Conservation (phyloP, 2,113 vertebrate genomes). For the Acinonyx jubatus region DNA sequence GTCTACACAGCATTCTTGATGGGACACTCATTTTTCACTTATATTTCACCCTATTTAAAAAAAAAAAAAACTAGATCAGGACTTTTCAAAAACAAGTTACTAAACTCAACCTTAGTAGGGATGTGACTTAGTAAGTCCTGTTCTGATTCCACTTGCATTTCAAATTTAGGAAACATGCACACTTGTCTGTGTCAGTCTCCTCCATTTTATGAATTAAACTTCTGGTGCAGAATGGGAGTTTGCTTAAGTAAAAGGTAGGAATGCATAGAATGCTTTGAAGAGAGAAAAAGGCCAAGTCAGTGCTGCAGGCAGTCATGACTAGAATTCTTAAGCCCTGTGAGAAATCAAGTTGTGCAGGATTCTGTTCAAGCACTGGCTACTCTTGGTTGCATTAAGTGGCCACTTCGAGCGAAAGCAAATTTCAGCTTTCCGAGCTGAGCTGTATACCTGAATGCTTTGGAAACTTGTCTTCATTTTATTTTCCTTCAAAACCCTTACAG, state of each 20-base stretch:
- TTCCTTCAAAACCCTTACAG: constrained; percentile 32
- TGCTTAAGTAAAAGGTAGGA: neutral
- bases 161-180: neutral
- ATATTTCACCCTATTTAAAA: neutral
- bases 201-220: neutral
- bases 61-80: neutral
- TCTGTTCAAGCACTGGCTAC: neutral
- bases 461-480: constrained; percentile 36
- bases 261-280: constrained; percentile 50
- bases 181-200: neutral
- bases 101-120: neutral
- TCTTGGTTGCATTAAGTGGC: constrained; percentile 5
- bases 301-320: neutral
- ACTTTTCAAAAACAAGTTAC: neutral
- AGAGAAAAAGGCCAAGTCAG: neutral
- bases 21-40: neutral
- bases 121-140: neutral
- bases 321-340: constrained; percentile 40
- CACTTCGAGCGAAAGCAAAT: constrained; percentile 54
- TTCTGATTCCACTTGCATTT: neutral
- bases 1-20: neutral
- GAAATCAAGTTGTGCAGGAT: neutral
- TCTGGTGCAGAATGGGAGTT: constrained; percentile 3
- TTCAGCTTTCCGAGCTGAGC: constrained; percentile 26
- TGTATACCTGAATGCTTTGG: constrained; percentile 55